These are phyloP conservation scores for Threskiornis aethiopicus DNA, from an alignment of 2,797 vertebrate species.

Conservation along the genomic window DNA sequence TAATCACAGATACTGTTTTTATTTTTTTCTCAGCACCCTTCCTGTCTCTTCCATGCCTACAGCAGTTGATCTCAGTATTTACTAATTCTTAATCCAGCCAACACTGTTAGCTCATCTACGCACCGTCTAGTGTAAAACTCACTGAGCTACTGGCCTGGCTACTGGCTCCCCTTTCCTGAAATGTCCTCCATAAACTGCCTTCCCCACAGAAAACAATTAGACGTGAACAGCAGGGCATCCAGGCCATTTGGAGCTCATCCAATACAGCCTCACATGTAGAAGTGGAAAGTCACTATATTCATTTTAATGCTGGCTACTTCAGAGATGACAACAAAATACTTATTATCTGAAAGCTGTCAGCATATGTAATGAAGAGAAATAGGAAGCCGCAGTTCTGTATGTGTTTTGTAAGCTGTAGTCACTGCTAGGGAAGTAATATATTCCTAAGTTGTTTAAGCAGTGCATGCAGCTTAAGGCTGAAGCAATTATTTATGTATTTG, in stretches of 20 bases:
- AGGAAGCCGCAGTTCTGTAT: not conserved
- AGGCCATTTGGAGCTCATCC: not conserved
- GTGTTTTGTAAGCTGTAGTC: not conserved
- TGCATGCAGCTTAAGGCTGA: not conserved
- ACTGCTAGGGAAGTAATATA: not conserved
- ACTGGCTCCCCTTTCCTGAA: not conserved
- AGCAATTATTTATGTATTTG: not conserved
- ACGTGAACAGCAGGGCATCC: not conserved
- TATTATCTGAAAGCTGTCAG: not conserved
- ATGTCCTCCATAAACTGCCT: not conserved
- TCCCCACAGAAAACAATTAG: not conserved
- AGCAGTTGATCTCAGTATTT: not conserved
- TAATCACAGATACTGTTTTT: not conserved
- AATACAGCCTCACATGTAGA: not conserved
- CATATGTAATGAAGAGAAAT: not conserved
- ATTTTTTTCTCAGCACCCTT: not conserved
- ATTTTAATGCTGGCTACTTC: not conserved
- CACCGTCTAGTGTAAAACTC: not conserved
- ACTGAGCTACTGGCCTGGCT: not conserved
- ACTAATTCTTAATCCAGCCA: not conserved
- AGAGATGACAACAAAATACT: not conserved
- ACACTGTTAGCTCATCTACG: not conserved
- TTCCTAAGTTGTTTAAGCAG: constrained; percentile 2
- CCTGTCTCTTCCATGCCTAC: not conserved
- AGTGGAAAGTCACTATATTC: not conserved